Base-by-base conservation (phyloP, 2,113 vertebrate genomes). In the Muscicapa adusta region DNA sequence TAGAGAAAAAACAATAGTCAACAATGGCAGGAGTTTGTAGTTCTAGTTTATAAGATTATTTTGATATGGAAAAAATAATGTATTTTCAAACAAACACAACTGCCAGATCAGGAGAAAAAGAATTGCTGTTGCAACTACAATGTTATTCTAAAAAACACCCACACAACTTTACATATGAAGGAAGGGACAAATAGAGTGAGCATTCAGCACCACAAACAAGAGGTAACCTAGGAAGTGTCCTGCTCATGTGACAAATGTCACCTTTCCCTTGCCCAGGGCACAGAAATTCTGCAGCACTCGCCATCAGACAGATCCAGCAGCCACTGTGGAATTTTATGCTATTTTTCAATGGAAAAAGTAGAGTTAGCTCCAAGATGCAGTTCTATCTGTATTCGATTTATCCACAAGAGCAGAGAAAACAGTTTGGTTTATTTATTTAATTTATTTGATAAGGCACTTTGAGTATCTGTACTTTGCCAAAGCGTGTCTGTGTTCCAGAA, bases 361-460 rank as follows among this genome's bases (percentile, higher is more conserved):
- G 71, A 50, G 42, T 60, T 93, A 87, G 73, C 53, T 56, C 66
- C 56, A 81, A 91, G 93, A 88, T 54, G 36, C 73, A 87, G 60
- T 77, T 92, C 89, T 82, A 26, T 80, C 89, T 85, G 80, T 19
- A 74, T 31, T 89, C 53, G 66, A 81, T 91, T 73, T 67, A 89
- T 51, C 83, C 72, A 12, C 43, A 53, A 67, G 68, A 93, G 74
- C 85, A 94, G 71, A 89, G 34, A 45, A 88, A 61, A 63, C 56
- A 82, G 88, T 88, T 78, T 84, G 79, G 14, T 91, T 88, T 83
- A 96, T 88, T 95, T 91, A 92, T 96, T 84, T 95, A 18, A 86
- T 96, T 83, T 76, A 86, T 92, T 93, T 95, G 93, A 88, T 83
- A 88, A 92, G 93, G 91, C 82, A 75, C 83, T 94, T 68, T 28